These are phyloP conservation scores for Diarsia brunnea DNA, from an alignment of 2,888 invertebrate species.

Conservation along the genomic window DNA sequence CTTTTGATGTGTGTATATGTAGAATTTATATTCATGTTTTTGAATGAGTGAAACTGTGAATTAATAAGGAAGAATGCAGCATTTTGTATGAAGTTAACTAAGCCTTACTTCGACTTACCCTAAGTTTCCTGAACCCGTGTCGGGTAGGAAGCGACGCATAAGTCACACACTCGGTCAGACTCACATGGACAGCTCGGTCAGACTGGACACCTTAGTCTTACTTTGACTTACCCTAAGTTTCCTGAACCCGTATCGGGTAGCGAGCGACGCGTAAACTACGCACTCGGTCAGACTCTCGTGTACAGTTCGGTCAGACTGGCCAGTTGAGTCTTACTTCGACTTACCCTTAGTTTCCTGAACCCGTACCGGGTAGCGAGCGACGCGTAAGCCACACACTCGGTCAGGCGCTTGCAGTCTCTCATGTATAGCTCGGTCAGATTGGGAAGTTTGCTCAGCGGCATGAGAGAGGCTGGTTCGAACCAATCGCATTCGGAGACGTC, in stretches of 20 bases:
- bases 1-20: no score
- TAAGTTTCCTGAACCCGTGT: conserved; percentile 92
- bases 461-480: conserved; percentile 93
- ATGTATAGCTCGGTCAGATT: conserved; percentile 91
- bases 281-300: conserved; percentile 92
- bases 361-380: conserved; percentile 94
- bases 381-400: conserved; percentile 94
- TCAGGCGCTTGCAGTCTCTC: conserved; percentile 84
- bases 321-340: conserved; percentile 12
- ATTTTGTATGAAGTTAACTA: no score
- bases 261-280: conserved; percentile 94
- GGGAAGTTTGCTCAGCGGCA: conserved; percentile 93
- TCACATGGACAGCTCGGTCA: conserved; percentile 92
- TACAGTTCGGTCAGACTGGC: conserved; percentile 84
- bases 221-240: conserved; percentile 86
- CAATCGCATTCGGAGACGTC: conserved; percentile 94
- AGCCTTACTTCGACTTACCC: conserved; percentile 79
- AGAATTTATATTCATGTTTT: no score
- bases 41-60: no score
- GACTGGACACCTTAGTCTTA: conserved; percentile 56
- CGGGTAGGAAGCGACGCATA: conserved; percentile 94
- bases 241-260: conserved; percentile 93
- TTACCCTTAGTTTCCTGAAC: conserved; percentile 91
- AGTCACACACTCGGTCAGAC: conserved; percentile 93
- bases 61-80: no score